Conservation (phyloP, 1,140 invertebrate species). For the Platyscapa corneri region DNA sequence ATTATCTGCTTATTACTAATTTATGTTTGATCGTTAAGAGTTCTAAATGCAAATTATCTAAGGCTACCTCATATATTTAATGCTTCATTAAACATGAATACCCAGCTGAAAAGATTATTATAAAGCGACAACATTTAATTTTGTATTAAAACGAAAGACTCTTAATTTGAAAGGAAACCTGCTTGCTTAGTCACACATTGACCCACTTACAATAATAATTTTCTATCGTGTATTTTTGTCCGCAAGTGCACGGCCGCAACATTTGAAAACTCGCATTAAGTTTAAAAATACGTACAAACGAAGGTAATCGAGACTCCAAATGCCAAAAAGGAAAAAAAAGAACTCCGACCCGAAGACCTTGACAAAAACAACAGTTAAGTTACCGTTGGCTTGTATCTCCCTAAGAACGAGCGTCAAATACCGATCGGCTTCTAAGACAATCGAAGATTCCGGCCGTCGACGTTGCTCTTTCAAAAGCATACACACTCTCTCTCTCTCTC, state of each 20-base stretch:
- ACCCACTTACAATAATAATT: constrained; percentile 34
- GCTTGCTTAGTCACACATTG: constrained; percentile 41
- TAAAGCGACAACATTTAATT: neutral
- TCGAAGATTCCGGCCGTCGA: neutral
- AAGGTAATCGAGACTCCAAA: neutral
- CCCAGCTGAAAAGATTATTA: neutral
- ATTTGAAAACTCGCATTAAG: neutral
- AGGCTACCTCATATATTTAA: neutral
- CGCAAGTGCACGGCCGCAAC: neutral
- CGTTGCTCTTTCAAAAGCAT: too few relatives aligned
- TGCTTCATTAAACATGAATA: neutral
- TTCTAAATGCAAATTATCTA: neutral
- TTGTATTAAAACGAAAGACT: constrained; percentile 7
- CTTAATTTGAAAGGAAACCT: constrained; percentile 9
- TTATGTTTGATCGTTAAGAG: neutral
- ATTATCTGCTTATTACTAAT: neutral
- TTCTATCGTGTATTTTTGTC: neutral
- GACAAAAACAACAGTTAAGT: constrained; percentile 43
- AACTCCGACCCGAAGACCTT: constrained; percentile 31
- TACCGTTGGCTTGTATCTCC: constrained; percentile 25
- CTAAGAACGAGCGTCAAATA: constrained; percentile 18
- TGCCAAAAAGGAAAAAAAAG: constrained; percentile 14
- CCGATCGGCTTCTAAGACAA: constrained; percentile 18
- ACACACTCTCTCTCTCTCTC: neutral
- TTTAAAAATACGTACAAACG: neutral